phyloP scores from a whole-genome alignment of 2,797 vertebrate species.

The Sebastes melanostomus region DNA sequence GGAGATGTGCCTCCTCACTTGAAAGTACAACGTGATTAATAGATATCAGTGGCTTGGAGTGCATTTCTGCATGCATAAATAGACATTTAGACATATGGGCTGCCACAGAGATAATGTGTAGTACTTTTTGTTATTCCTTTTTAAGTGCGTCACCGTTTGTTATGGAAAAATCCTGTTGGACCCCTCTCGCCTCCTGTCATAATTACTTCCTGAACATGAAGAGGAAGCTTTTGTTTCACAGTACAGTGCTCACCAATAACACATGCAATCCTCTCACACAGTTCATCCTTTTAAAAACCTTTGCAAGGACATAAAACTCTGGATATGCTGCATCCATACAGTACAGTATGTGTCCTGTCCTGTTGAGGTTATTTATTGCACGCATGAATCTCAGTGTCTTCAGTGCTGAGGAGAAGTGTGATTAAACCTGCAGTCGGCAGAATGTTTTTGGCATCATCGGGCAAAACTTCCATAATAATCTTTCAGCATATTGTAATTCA shows the following conservation, averaged over 20 bases:
- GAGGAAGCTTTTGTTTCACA: constrained; percentile 22
- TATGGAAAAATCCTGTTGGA: constrained; percentile 30
- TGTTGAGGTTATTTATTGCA: neutral
- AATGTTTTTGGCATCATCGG: too few relatives aligned
- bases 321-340: neutral
- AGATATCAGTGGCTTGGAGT: neutral
- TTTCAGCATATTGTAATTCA: too few relatives aligned
- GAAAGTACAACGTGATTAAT: constrained; percentile 36
- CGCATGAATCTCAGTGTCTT: neutral
- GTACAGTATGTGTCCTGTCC: neutral
- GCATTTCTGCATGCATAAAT: constrained; percentile 14
- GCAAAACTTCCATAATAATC: too few relatives aligned
- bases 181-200: constrained; percentile 2
- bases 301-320: neutral
- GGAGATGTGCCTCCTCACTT: constrained; percentile 19
- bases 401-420: neutral
- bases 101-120: neutral
- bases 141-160: constrained; percentile 18
- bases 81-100: neutral
- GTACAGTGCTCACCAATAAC: neutral
- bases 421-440: too few relatives aligned
- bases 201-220: constrained; percentile 29
- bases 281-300: neutral
- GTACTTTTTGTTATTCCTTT: constrained; percentile 10
- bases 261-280: neutral